Percentiles rank a stretch among this genome's conserved stretches.
Conservation (phyloP, 2,113 vertebrate genomes). For the Rhea americana region DNA sequence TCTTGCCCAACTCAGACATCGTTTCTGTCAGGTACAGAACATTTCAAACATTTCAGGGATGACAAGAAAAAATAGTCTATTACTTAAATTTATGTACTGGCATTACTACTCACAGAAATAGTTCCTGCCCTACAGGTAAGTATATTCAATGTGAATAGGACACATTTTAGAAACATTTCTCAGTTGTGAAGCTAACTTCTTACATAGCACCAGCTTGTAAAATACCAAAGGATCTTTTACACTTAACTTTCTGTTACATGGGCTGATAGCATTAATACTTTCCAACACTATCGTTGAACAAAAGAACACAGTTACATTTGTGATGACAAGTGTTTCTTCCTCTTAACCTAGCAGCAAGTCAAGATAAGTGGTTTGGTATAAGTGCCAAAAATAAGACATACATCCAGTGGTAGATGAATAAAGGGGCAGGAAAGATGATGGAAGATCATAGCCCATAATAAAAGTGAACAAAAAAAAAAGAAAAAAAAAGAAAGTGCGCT, state of each 20-base stretch:
- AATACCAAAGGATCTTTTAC: neutral
- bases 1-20: neutral
- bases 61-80: neutral
- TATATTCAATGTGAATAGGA: neutral
- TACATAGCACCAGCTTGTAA: neutral
- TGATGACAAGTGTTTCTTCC: neutral
- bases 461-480: neutral
- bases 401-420: neutral
- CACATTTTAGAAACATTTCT: neutral
- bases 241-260: neutral
- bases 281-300: neutral
- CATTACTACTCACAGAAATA: neutral
- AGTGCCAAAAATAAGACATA: neutral
- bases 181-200: neutral
- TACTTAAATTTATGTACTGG: neutral
- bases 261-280: neutral
- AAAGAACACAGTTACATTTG: neutral
- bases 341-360: neutral
- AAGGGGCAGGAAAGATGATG: neutral
- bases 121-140: neutral
- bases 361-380: neutral
- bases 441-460: accelerated
- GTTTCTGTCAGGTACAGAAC: neutral
- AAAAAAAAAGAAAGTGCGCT: neutral
- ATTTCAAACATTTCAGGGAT: neutral